A percentile compares a stretch with the other conserved stretches of the same genome.
Conservation (phyloP, 2,797 vertebrate genomes). For the Sciaenops ocellatus region DNA sequence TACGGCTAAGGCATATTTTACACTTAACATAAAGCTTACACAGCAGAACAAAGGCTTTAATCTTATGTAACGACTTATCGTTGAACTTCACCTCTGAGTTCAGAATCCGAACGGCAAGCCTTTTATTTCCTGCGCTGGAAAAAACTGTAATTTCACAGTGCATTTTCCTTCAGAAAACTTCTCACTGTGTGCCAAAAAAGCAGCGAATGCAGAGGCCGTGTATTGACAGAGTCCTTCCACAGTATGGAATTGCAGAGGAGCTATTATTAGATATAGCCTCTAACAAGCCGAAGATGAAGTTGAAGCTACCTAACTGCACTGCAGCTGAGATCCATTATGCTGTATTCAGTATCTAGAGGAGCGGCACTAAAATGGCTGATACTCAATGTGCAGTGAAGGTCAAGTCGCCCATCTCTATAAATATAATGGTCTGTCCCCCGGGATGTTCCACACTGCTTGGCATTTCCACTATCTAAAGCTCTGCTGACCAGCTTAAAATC, state of each 20-base stretch:
- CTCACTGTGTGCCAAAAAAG: conserved; percentile 14
- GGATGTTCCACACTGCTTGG: conserved; percentile 79
- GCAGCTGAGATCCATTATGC: conserved; percentile 79
- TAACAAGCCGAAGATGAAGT: conserved; percentile 76
- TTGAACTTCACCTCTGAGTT: conserved; percentile 41
- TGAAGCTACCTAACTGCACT: conserved; percentile 78
- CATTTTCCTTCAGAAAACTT: conserved; percentile 38
- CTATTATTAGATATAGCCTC: conserved; percentile 79
- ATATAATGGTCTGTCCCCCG: conserved; percentile 86
- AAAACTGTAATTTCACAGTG: conserved; percentile 59
- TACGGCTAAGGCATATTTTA: conserved; percentile 46
- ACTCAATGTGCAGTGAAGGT: conserved; percentile 86
- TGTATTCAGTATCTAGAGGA: conserved; percentile 75
- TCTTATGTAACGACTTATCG: conserved; percentile 44
- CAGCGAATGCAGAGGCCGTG: conserved; percentile 47
- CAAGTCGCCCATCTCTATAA: conserved; percentile 85
- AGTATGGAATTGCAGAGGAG: conserved; percentile 75
- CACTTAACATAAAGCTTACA: conserved; percentile 50
- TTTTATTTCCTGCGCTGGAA: conserved; percentile 24
- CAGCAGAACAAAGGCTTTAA: conserved; percentile 54
- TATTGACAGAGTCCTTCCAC: conserved; percentile 59
- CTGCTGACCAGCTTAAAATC: conserved; percentile 73
- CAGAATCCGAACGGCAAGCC: conserved; percentile 15
- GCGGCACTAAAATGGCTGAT: conserved; percentile 85
- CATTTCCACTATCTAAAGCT: conserved; percentile 82